phyloP scores from a whole-genome alignment of 2,113 vertebrate genomes.

The Anser cygnoides region DNA sequence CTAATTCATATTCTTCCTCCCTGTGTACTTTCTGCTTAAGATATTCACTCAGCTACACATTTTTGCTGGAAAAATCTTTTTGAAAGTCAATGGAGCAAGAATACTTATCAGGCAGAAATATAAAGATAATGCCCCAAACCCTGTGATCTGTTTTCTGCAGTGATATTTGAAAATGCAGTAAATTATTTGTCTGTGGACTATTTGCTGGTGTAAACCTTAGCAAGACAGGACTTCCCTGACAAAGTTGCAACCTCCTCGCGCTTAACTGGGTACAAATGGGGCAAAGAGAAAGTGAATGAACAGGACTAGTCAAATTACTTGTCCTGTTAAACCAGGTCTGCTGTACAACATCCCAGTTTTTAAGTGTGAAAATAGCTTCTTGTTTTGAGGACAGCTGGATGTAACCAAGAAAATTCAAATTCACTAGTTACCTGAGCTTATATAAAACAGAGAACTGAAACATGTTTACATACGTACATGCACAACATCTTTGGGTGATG shows the following conservation, averaged over 20 bases:
- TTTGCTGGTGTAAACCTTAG: neutral
- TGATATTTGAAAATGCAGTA: neutral
- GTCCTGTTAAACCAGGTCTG: neutral
- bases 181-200: neutral
- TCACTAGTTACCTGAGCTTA: neutral
- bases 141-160: rapidly evolving
- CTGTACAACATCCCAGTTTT: neutral
- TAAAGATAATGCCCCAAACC: neutral
- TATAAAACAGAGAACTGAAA: neutral
- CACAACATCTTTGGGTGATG: neutral
- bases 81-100: neutral
- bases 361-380: neutral
- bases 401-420: neutral
- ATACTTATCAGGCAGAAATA: neutral
- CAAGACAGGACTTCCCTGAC: neutral
- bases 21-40: neutral
- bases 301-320: neutral
- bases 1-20: neutral
- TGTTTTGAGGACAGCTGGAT: neutral
- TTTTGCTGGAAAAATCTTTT: neutral
- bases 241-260: neutral
- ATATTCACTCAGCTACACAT: neutral
- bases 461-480: neutral
- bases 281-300: neutral
- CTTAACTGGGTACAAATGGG: neutral